Evolutionary conservation across 2,888 invertebrate species (phyloP).

Genomic region (Linyphia triangularis): DNA sequence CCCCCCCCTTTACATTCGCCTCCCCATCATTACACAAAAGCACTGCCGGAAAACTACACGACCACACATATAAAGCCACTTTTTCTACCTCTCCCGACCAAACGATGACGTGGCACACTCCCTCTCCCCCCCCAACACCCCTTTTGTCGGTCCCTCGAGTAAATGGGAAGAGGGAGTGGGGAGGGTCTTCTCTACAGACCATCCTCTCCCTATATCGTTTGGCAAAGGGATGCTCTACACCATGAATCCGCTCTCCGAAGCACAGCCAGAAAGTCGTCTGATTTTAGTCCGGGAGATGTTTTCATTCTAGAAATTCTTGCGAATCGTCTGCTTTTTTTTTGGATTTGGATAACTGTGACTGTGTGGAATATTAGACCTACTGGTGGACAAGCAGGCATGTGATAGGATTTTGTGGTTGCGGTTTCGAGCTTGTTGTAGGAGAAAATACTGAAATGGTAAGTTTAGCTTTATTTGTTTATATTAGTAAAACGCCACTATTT

Average conservation of each 20-base stretch:
- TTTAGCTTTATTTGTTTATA: not conserved
- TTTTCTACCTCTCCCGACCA: not conserved
- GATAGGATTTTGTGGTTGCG: not conserved
- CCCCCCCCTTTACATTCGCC: not conserved
- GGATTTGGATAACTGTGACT: not conserved
- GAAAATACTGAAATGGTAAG: not conserved
- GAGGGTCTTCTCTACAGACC: not conserved
- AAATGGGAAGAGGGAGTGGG: conserved; percentile 5
- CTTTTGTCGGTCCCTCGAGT: conserved; percentile 35
- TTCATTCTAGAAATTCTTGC: not conserved
- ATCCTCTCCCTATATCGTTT: not conserved
- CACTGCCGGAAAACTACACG: conserved; percentile 7
- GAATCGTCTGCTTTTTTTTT: not conserved
- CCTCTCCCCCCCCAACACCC: conserved; percentile 20
- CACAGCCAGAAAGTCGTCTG: not conserved
- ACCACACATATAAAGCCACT: conserved; percentile 10
- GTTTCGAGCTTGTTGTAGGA: not conserved
- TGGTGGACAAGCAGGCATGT: too few species aligned
- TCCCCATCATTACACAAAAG: not conserved
- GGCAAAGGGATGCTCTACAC: not conserved
- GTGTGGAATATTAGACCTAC: not conserved
- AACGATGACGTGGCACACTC: conserved; percentile 12
- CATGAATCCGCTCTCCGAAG: not conserved
- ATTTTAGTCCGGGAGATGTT: not conserved
- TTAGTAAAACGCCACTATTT: too few species aligned